phyloP scores from a whole-genome alignment of 2,888 invertebrate genomes.

The Volucella inanis region DNA sequence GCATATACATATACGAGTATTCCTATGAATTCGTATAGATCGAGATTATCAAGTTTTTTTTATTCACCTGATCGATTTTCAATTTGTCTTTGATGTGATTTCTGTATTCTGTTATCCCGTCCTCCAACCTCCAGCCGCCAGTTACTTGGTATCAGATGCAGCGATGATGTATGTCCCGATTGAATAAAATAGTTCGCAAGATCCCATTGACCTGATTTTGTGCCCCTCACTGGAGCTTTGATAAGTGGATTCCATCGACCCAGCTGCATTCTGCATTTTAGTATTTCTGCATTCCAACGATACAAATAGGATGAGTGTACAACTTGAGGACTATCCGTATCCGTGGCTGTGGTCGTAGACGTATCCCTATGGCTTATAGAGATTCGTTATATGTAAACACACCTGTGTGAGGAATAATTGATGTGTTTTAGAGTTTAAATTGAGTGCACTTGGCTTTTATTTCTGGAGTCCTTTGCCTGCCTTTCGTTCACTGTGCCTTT shows the following conservation, averaged over 20 bases:
- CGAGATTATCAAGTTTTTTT: slow-evolving; percentile 22
- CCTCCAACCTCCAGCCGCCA: neutral
- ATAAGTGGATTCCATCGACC: slow-evolving; percentile 26
- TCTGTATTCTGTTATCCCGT: neutral
- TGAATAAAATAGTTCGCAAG: slow-evolving; percentile 52
- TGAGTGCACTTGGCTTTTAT: slow-evolving; percentile 66
- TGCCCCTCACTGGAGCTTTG: neutral
- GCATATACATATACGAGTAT: no score
- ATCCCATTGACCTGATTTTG: slow-evolving; percentile 49
- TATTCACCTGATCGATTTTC: slow-evolving; percentile 47
- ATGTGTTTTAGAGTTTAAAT: slow-evolving; percentile 62
- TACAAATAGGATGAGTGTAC: slow-evolving; percentile 13
- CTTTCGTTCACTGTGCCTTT: neutral
- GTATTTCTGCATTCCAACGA: no score
- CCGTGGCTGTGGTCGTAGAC: no score
- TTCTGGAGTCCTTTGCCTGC: slow-evolving; percentile 33
- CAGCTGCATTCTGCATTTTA: slow-evolving; percentile 22
- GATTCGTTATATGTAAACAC: slow-evolving; percentile 54
- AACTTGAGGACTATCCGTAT: neutral
- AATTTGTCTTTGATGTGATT: slow-evolving; percentile 47
- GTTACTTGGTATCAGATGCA: slow-evolving; percentile 44
- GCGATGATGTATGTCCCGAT: slow-evolving; percentile 41
- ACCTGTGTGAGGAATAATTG: slow-evolving; percentile 71
- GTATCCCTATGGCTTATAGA: neutral
- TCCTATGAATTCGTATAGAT: no score